These are phyloP conservation scores for Upupa epops DNA, from an alignment of 2,113 vertebrate genomes.

Conservation along the genomic window DNA sequence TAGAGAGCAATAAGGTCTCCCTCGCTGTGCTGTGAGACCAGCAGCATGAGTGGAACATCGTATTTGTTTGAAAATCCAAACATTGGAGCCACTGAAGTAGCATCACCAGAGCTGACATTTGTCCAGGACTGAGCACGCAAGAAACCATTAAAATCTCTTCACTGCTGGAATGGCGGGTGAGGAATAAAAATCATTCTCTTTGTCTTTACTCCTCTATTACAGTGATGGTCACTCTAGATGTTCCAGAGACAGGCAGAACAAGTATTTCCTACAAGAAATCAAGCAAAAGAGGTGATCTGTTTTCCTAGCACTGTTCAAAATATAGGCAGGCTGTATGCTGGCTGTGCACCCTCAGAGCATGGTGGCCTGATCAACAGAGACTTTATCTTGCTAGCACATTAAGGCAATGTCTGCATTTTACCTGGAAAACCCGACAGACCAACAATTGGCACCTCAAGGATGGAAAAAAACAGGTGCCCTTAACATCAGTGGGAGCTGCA, in stretches of 20 bases:
- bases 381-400: background rate
- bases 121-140: background rate
- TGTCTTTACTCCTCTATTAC: background rate
- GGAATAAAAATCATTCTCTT: background rate
- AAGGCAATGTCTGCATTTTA: background rate
- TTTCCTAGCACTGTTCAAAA: background rate
- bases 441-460: background rate
- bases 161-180: too few species aligned
- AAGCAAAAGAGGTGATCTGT: background rate
- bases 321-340: background rate
- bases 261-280: background rate
- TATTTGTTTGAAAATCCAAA: rapidly evolving
- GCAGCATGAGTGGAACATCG: rapidly evolving
- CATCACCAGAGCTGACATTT: background rate
- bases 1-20: too few species aligned
- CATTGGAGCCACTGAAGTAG: rapidly evolving
- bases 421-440: background rate
- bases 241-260: background rate
- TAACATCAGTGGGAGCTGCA: background rate
- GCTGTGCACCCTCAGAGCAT: background rate
- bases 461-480: background rate
- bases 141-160: background rate
- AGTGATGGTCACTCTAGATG: background rate
- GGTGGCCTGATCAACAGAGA: background rate
- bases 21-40: too few species aligned